Conservation (phyloP, 2,888 invertebrate genomes). For the Limulus polyphemus region DNA sequence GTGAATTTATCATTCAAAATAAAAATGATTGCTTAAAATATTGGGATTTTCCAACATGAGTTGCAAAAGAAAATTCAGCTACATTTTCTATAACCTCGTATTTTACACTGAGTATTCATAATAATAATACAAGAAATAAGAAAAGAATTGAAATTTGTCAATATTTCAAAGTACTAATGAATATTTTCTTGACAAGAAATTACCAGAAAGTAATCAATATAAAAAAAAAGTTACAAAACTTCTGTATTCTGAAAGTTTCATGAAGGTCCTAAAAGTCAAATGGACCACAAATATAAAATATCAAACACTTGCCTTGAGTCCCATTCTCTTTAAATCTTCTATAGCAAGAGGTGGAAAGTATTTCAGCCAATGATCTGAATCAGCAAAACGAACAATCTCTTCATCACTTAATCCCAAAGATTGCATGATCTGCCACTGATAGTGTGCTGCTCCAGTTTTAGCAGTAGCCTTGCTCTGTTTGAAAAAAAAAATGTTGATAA, state of each 20-base stretch:
- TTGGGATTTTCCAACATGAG: too few species aligned
- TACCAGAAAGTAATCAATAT: conserved; percentile 26
- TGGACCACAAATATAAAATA: conserved; percentile 10
- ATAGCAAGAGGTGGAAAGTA: conserved; percentile 90
- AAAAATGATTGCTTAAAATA: too few species aligned
- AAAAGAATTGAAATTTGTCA: too few species aligned
- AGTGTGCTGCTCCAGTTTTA: conserved; percentile 75
- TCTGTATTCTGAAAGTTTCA: too few species aligned
- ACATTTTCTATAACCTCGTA: too few species aligned
- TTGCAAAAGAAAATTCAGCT: too few species aligned
- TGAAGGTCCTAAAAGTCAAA: background rate
- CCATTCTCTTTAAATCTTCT: conserved; percentile 73
- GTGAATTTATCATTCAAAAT: too few species aligned
- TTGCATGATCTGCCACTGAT: conserved; percentile 98
- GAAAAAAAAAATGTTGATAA: conserved; percentile 5
- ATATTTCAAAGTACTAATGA: too few species aligned
- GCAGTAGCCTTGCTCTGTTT: conserved; percentile 79
- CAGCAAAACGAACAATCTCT: conserved; percentile 85
- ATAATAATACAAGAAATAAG: too few species aligned
- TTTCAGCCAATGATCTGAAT: conserved; percentile 83
- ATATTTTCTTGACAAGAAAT: too few species aligned
- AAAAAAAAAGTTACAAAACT: conserved; percentile 6
- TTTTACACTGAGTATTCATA: too few species aligned
- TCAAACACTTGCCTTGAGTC: conserved; percentile 59
- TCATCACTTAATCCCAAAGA: conserved; percentile 75